Evolutionary conservation across 2,888 invertebrate species (phyloP).

Genomic region (Zaprionus lineosus): DNA sequence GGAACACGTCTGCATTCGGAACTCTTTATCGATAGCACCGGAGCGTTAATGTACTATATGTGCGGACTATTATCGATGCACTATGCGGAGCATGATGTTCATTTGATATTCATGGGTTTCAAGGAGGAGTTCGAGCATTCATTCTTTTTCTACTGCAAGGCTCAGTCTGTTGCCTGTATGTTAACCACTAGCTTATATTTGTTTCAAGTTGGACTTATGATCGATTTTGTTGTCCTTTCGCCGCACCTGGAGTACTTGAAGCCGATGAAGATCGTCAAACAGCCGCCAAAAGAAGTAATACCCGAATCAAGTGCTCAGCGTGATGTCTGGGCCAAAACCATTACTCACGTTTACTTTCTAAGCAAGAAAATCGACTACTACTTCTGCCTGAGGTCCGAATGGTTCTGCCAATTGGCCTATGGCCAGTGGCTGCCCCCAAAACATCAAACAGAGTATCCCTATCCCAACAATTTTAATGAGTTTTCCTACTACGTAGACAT

Average conservation of each 20-base stretch:
- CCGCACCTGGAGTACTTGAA: slow-evolving; percentile 3
- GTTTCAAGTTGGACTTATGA: slow-evolving; percentile 30
- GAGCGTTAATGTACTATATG: slow-evolving; percentile 36
- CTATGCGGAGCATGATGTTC: slow-evolving; percentile 66
- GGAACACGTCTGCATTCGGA: slow-evolving; percentile 44
- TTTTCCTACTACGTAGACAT: too few relatives aligned
- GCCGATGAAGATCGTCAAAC: slow-evolving; percentile 1
- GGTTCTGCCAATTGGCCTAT: slow-evolving; percentile 32
- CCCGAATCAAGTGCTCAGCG: too few relatives aligned
- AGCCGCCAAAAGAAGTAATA: slow-evolving; percentile 17
- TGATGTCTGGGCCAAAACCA: slow-evolving; percentile 17
- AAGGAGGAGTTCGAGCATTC: slow-evolving; percentile 49
- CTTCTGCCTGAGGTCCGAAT: slow-evolving; percentile 27
- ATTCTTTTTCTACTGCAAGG: slow-evolving; percentile 51
- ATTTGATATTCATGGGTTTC: slow-evolving; percentile 62
- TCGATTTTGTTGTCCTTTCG: slow-evolving; percentile 32
- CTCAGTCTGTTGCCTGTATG: slow-evolving; percentile 51
- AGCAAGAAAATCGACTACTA: slow-evolving; percentile 24
- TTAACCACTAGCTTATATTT: slow-evolving; percentile 39
- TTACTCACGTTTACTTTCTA: slow-evolving; percentile 31
- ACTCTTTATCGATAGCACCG: slow-evolving; percentile 26
- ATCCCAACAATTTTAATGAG: too few relatives aligned
- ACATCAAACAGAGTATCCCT: too few relatives aligned
- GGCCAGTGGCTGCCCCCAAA: slow-evolving; percentile 20
- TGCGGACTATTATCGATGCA: slow-evolving; percentile 50